These are phyloP conservation scores for Heliconius congener DNA, from an alignment of 1,140 invertebrate species.

Conservation along the genomic window DNA sequence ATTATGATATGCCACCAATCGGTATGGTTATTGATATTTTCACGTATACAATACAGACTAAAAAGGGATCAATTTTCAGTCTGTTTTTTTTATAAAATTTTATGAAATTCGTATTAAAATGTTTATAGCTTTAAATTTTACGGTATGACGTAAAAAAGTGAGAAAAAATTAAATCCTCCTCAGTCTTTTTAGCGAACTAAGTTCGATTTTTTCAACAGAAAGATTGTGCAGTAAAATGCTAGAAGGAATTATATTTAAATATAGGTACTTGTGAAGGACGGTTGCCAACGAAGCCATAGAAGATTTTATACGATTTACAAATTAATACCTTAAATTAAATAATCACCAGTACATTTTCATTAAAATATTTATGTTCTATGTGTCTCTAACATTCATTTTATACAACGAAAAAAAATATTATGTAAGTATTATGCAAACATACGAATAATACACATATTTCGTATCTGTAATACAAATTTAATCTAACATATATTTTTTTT, in stretches of 20 bases:
- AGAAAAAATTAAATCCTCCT: slow-evolving; percentile 63
- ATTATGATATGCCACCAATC: slow-evolving; percentile 32
- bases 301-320: background rate
- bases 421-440: background rate
- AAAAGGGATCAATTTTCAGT: slow-evolving; percentile 35
- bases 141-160: slow-evolving; percentile 61
- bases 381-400: slow-evolving; percentile 1
- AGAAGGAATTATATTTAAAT: slow-evolving; percentile 13
- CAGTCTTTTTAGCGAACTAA: slow-evolving; percentile 67
- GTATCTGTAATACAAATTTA: background rate
- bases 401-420: background rate
- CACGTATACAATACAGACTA: slow-evolving; percentile 39
- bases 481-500: slow-evolving; percentile 12
- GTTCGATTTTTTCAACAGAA: slow-evolving; percentile 49
- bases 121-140: slow-evolving; percentile 20
- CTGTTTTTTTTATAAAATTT: slow-evolving; percentile 35
- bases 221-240: slow-evolving; percentile 6
- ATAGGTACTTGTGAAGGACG: slow-evolving; percentile 44
- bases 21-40: slow-evolving; percentile 18
- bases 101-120: slow-evolving; percentile 33
- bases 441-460: slow-evolving; percentile 6
- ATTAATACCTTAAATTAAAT: background rate
- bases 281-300: slow-evolving; percentile 41
- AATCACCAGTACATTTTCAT: background rate
- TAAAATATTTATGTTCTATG: background rate